Percentiles rank a stretch among this genome's conserved stretches.
Evolutionary conservation across 1,140 invertebrate species (phyloP).

Genomic region (Brachionus koreanus): DNA sequence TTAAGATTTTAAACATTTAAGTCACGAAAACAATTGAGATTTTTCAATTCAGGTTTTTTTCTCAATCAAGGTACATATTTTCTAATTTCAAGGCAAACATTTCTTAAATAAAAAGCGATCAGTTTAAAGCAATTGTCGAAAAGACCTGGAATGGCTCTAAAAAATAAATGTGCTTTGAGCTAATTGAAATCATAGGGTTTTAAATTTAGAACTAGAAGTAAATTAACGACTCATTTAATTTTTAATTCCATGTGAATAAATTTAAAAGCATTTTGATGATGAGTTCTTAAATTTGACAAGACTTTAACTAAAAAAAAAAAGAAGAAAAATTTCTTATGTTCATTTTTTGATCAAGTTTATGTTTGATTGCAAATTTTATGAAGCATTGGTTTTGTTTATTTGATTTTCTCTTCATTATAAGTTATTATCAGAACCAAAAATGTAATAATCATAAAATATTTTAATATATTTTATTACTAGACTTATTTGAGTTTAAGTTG

Average conservation of each 20-base stretch:
- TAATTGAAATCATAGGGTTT: neutral
- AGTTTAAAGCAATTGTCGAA: too few relatives aligned
- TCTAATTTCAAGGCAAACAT: too few relatives aligned
- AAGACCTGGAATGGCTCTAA: too few relatives aligned
- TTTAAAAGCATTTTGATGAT: neutral
- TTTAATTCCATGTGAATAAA: neutral
- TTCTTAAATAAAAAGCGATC: too few relatives aligned
- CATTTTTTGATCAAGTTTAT: neutral
- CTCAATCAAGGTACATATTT: too few relatives aligned
- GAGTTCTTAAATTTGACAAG: neutral
- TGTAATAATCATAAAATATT: constrained; percentile 34
- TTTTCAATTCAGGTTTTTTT: too few relatives aligned
- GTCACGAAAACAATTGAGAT: too few relatives aligned
- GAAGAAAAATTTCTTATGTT: too few relatives aligned
- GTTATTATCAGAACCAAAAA: constrained; percentile 12
- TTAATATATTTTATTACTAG: constrained; percentile 15
- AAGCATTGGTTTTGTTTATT: neutral
- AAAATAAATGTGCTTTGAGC: neutral
- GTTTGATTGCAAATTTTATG: neutral
- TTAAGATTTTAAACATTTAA: too few relatives aligned
- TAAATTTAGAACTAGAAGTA: neutral
- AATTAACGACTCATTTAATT: neutral
- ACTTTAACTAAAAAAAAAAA: neutral
- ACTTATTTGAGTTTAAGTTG: neutral
- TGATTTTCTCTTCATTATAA: neutral